phyloP scores from a whole-genome alignment of 2,888 invertebrate species.

The Aspidapion aeneum region DNA sequence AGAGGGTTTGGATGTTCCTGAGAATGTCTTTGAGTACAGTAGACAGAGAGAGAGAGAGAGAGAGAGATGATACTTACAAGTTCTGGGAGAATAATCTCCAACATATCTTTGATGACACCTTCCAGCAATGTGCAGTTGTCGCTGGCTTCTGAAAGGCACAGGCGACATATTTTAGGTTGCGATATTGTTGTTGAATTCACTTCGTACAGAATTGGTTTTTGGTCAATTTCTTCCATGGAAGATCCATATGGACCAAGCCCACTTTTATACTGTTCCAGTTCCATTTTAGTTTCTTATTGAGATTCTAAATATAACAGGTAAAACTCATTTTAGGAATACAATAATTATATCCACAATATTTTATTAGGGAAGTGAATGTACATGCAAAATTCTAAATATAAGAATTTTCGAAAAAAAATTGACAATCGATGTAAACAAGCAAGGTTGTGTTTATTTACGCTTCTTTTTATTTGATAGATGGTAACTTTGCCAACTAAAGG shows the following conservation, averaged over 20 bases:
- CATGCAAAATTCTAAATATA: no score
- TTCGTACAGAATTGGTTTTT: background rate
- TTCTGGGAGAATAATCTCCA: conserved; percentile 22
- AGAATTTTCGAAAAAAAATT: no score
- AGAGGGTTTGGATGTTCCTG: no score
- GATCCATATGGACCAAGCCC: conserved; percentile 1
- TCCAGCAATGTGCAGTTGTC: conserved; percentile 10
- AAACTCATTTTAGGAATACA: no score
- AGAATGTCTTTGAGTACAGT: no score
- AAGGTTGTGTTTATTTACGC: background rate
- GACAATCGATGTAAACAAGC: background rate
- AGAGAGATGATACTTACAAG: no score
- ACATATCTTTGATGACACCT: conserved; percentile 22
- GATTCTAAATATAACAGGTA: no score
- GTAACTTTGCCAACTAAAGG: background rate
- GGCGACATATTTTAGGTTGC: conserved; percentile 10
- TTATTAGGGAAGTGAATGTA: no score
- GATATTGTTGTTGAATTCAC: background rate
- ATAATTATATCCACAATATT: no score
- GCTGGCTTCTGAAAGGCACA: conserved; percentile 19
- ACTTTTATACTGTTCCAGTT: background rate
- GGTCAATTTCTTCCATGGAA: background rate
- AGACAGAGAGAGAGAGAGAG: no score
- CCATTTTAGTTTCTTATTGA: no score
- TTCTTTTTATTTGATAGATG: background rate